Evolutionary conservation across 2,797 vertebrate genomes (phyloP).

Genomic region (Schizopygopsis pylzovi): DNA sequence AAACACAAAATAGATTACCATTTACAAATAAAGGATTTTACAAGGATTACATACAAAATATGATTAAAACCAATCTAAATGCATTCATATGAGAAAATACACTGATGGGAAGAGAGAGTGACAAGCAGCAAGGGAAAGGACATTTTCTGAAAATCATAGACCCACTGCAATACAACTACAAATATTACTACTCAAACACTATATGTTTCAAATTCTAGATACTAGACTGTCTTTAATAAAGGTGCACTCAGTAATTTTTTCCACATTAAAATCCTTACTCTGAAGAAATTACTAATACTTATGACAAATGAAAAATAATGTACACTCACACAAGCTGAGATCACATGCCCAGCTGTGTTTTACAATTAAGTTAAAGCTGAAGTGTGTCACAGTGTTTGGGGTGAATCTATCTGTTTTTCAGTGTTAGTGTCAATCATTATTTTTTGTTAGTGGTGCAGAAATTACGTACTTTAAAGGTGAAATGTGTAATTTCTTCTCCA

Average conservation of each 20-base stretch:
- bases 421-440: not conserved
- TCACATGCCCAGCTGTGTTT: not conserved
- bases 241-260: not conserved
- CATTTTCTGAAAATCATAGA: not conserved
- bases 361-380: not conserved
- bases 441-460: not conserved
- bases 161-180: not conserved
- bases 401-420: not conserved
- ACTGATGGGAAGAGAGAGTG: too few relatives aligned
- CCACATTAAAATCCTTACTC: not conserved
- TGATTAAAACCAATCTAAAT: not conserved
- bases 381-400: not conserved
- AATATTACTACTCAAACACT: not conserved
- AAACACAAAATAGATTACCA: not conserved
- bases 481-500: not conserved
- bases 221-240: constrained; percentile 10
- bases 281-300: not conserved
- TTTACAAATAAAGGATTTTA: not conserved
- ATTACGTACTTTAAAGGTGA: not conserved
- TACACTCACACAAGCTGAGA: not conserved
- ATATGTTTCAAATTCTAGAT: not conserved
- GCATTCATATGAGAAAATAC: not conserved
- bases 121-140: not conserved
- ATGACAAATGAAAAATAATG: not conserved
- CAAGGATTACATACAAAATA: too few relatives aligned